Percentiles rank a stretch among this genome's conserved stretches.
Conservation (phyloP, 2,888 invertebrate genomes). For the Acanthococcus lagerstroemiae region DNA sequence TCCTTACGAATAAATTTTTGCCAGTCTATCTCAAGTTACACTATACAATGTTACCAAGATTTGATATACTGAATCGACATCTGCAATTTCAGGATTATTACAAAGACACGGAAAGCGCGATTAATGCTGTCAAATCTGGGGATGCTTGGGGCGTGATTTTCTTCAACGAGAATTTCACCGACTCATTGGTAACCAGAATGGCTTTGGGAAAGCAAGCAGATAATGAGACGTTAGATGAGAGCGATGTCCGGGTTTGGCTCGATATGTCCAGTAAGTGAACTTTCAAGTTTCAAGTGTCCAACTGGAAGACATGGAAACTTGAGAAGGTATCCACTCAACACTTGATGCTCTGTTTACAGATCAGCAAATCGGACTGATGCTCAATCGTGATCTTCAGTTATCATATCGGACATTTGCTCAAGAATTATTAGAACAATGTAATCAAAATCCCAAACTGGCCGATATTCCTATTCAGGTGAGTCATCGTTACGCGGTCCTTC, state of each 20-base stretch:
- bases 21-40: too few species aligned
- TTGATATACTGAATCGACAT: too few species aligned
- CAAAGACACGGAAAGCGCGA: conserved; percentile 54
- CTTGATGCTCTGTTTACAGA: conserved; percentile 45
- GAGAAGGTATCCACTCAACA: neutral
- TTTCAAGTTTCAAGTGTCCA: too few species aligned
- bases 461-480: conserved; percentile 64
- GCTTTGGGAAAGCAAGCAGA: conserved; percentile 71
- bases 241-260: conserved; percentile 78
- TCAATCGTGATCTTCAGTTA: conserved; percentile 74
- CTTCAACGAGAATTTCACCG: conserved; percentile 82
- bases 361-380: conserved; percentile 85
- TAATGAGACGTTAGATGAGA: conserved; percentile 74
- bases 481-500: neutral
- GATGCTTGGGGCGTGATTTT: conserved; percentile 81
- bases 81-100: conserved; percentile 48
- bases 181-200: conserved; percentile 70
- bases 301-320: neutral
- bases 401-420: conserved; percentile 77
- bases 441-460: conserved; percentile 73
- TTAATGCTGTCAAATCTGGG: conserved; percentile 61
- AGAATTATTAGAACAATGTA: conserved; percentile 59
- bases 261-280: conserved; percentile 70
- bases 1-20: too few species aligned
- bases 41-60: too few species aligned